These are phyloP conservation scores for Apostichopus parvimensis DNA, from an alignment of 35 echinoderm and acorn worm species.

Conservation along the genomic window DNA sequence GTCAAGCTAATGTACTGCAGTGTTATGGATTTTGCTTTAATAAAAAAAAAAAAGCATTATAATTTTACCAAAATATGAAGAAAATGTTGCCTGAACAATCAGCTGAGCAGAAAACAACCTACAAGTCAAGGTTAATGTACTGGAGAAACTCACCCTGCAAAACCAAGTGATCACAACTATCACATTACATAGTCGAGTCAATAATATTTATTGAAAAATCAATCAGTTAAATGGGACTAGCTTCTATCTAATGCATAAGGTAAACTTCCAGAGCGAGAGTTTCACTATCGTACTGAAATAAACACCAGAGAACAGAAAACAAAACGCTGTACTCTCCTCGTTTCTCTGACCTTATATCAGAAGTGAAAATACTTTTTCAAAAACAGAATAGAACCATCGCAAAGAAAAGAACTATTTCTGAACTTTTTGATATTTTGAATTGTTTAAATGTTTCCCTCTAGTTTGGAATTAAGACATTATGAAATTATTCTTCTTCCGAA, in stretches of 20 bases:
- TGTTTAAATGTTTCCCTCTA: no score
- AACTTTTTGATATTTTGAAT: no score
- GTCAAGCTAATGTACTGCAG: no score
- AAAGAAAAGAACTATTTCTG: no score
- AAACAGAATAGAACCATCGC: no score
- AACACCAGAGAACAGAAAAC: not conserved
- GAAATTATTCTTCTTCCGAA: no score
- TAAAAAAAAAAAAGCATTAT: no score
- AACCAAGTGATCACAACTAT: not conserved
- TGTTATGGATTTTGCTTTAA: no score
- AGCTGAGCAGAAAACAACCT: not conserved
- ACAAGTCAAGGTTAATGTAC: not conserved
- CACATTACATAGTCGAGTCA: conserved; percentile 30
- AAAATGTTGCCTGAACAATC: no score
- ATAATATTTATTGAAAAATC: conserved; percentile 39
- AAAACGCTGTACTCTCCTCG: not conserved
- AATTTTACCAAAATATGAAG: no score
- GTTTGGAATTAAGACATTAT: no score
- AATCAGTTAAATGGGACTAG: conserved; percentile 22
- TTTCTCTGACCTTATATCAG: not conserved
- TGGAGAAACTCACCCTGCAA: not conserved
- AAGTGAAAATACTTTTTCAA: not conserved
- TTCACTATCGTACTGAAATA: not conserved
- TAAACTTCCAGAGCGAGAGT: not conserved
- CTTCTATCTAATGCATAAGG: not conserved